These are phyloP conservation scores for Drosophila orena DNA, from an alignment of 1,140 invertebrate genomes.

Conservation along the genomic window DNA sequence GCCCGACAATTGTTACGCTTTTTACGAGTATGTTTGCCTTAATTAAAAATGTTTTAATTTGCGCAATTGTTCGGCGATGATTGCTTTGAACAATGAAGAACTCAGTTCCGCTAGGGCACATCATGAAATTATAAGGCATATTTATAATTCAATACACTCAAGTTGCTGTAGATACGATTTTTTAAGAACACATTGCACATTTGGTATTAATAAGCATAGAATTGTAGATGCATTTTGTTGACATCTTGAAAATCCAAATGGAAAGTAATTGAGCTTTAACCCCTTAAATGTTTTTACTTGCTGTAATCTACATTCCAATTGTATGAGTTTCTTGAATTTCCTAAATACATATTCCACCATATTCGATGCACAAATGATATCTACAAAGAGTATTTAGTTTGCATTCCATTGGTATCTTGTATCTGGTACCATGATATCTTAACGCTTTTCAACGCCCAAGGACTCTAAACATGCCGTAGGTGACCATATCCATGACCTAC, in stretches of 20 bases:
- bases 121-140: background rate
- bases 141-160: too few relatives aligned
- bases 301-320: too few relatives aligned
- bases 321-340: too few relatives aligned
- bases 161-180: too few relatives aligned
- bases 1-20: conserved; percentile 49
- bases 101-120: background rate
- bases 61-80: conserved; percentile 15
- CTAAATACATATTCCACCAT: too few relatives aligned
- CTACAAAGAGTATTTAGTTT: background rate
- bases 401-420: background rate
- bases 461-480: background rate
- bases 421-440: background rate
- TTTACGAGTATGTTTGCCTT: conserved; percentile 67
- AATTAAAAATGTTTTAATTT: conserved; percentile 77
- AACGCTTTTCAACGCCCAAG: background rate
- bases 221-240: too few relatives aligned
- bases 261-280: too few relatives aligned
- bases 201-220: too few relatives aligned
- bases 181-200: too few relatives aligned
- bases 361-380: too few relatives aligned
- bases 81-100: background rate
- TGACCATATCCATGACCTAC: conserved; percentile 23
- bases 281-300: too few relatives aligned
- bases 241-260: too few relatives aligned